phyloP scores from a whole-genome alignment of 2,113 vertebrate genomes.

The Varanus salvator region DNA sequence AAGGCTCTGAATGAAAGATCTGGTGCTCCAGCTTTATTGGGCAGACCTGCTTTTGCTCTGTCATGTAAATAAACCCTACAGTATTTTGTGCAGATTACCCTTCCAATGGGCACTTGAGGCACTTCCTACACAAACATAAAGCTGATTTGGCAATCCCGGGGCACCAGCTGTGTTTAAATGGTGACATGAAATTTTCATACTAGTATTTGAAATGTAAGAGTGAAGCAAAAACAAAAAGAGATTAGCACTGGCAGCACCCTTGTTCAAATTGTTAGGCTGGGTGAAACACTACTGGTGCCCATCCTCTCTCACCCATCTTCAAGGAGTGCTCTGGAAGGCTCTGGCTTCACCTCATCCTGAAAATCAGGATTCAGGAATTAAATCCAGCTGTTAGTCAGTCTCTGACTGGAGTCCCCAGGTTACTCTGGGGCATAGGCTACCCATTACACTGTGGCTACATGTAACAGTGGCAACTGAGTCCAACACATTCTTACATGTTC shows the following conservation, averaged over 20 bases:
- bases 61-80: background rate
- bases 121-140: constrained; percentile 1
- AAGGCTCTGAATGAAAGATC: too few species aligned
- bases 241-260: constrained; percentile 2
- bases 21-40: too few species aligned
- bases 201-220: background rate
- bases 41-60: too few species aligned
- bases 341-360: background rate
- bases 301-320: background rate
- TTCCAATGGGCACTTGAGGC: background rate
- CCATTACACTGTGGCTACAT: background rate
- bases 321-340: background rate
- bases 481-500: too few species aligned
- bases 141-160: background rate
- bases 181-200: background rate
- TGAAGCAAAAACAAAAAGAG: constrained; percentile 29
- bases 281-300: background rate
- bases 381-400: background rate
- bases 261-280: background rate
- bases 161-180: background rate
- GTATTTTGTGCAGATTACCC: too few species aligned
- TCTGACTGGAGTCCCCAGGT: background rate
- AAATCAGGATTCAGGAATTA: background rate
- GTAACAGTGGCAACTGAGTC: background rate
- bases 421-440: background rate